A percentile compares a stretch with the other conserved stretches of the same genome.
Evolutionary conservation across 2,888 invertebrate genomes (phyloP).

Genomic region (Phalera bucephala): DNA sequence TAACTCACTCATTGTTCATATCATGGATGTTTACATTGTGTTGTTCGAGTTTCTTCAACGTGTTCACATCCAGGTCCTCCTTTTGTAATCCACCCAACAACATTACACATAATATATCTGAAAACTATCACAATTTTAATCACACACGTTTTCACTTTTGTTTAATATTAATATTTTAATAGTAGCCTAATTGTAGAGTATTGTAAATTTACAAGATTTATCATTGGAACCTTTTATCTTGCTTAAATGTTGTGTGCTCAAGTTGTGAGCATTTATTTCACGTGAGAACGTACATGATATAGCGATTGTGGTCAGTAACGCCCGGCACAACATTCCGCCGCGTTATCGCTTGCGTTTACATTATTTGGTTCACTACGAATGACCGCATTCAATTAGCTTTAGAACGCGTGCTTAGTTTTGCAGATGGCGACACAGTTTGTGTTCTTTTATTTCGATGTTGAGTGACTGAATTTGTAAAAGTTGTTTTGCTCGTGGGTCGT

Average conservation of each 20-base stretch:
- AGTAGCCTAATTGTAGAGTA: neutral
- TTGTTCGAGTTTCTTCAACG: constrained; percentile 57
- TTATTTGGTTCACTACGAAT: constrained; percentile 28
- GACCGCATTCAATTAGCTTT: constrained; percentile 6
- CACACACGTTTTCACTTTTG: constrained; percentile 11
- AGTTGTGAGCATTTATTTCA: constrained; percentile 49
- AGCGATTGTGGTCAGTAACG: constrained; percentile 54
- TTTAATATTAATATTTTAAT: too few relatives aligned
- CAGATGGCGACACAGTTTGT: constrained; percentile 12
- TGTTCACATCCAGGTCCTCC: constrained; percentile 59
- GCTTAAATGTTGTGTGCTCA: constrained; percentile 51
- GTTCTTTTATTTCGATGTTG: too few relatives aligned
- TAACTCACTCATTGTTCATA: constrained; percentile 62
- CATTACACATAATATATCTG: constrained; percentile 73
- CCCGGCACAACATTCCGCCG: constrained; percentile 62
- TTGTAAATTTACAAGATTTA: constrained; percentile 39
- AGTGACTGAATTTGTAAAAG: too few relatives aligned
- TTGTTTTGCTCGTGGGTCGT: neutral
- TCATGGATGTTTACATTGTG: constrained; percentile 63
- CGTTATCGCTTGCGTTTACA: constrained; percentile 46
- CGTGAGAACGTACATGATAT: constrained; percentile 74
- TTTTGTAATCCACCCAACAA: constrained; percentile 69
- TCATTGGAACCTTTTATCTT: constrained; percentile 72
- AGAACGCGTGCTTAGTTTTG: constrained; percentile 7
- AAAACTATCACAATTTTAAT: constrained; percentile 41